Base-by-base conservation (phyloP, 2,113 vertebrate genomes). In the Sialia sialis region DNA sequence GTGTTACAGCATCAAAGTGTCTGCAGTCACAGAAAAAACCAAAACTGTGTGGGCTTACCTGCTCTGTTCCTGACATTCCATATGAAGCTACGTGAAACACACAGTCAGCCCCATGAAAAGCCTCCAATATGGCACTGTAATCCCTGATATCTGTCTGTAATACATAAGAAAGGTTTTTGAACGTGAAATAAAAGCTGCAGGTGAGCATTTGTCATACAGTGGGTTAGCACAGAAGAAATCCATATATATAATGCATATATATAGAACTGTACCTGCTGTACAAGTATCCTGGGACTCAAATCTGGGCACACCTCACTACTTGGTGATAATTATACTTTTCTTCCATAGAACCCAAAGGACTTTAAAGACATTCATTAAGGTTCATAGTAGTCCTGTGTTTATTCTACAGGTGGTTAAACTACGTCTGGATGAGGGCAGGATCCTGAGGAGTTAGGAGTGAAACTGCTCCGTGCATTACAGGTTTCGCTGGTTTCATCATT, bases 11-110 rank as follows among this genome's bases (percentile, higher is more conserved):
- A 55, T 39, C 26, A 6, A 8, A 34, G 13, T 41, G 49, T 43
- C 69, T 22, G 56, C 26, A 69, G 21, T 58, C 59, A 67, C 18
- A 86, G 32, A 8, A 64, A 66, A 84, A 18, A 1, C 0, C 8
- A 25, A 51, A 86, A 55, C 16, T 16, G 10, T 59, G 49, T 51
- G 69, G 25, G 96, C 97, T 98, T 72, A 99, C 99, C 98, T 99
- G 99, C 58, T 99, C 99, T 78, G 95, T 97, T 60, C 99, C 99
- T 0, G 99, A 98, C 99, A 99, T 99, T 72, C 99, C 99, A 3
- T 98, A 99, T 32, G 99, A 98, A 6, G 99, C 99, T 17, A 98
- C 97, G 6, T 99, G 99, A 94, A 99, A 99, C 77, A 99, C 95
- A 56, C 98, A 99, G 93, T 99, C 98, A 11, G 98, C 98, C 5